phyloP scores from a whole-genome alignment of 2,888 invertebrate species.

The Dascillus cervinus region DNA sequence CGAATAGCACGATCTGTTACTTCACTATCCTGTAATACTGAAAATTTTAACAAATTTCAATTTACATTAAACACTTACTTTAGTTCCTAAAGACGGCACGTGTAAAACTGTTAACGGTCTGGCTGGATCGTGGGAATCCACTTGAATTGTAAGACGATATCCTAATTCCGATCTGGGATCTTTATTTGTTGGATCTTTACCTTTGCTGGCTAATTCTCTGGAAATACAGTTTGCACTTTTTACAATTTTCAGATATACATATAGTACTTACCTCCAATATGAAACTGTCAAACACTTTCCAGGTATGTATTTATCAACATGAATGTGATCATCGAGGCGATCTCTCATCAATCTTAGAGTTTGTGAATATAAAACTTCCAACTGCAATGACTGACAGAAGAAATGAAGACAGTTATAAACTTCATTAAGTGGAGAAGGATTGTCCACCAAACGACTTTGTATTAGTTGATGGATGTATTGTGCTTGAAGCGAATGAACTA shows the following conservation, averaged over 20 bases:
- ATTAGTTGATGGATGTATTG: constrained; percentile 91
- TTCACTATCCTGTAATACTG: constrained; percentile 48
- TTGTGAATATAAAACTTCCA: constrained; percentile 86
- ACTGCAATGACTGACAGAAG: constrained; percentile 91
- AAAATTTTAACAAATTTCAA: neutral
- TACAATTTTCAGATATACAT: constrained; percentile 2
- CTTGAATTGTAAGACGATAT: constrained; percentile 81
- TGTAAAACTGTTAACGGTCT: constrained; percentile 66
- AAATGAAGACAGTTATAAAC: constrained; percentile 80
- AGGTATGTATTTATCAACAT: constrained; percentile 83
- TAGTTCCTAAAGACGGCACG: constrained; percentile 59
- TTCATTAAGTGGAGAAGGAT: constrained; percentile 69
- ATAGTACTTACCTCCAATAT: constrained; percentile 77
- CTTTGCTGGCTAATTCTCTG: constrained; percentile 51
- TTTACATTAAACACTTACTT: constrained; percentile 39
- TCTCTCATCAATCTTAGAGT: constrained; percentile 81
- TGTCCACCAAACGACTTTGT: constrained; percentile 80
- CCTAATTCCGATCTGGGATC: constrained; percentile 80
- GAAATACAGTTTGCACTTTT: constrained; percentile 16
- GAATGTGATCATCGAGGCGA: constrained; percentile 79
- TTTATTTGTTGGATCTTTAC: constrained; percentile 34
- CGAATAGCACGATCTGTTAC: constrained; percentile 72
- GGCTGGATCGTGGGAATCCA: constrained; percentile 73
- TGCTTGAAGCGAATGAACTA: constrained; percentile 91
- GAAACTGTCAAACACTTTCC: constrained; percentile 87